Evolutionary conservation across 2,797 vertebrate species (phyloP), one percentile per base, ranked within the genome.

Genomic region (Choloepus didactylus): DNA sequence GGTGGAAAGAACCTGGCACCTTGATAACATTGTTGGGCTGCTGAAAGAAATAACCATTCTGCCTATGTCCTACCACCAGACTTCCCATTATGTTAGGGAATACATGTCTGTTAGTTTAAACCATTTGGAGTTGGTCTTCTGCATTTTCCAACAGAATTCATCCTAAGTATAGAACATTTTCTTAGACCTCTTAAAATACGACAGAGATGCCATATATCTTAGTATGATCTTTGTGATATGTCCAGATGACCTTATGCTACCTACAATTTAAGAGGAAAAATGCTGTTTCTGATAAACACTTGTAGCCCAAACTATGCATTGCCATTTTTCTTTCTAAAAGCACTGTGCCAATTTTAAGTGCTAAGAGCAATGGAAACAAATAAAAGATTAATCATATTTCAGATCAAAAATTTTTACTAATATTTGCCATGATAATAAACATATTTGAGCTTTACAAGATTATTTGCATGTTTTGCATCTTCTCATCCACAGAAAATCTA

Each of bases 291-390:
- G 49, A 80, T 87, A 31, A 87, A 54, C 0, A 70, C 11, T 72
- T 93, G 27, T 77, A 77, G 21, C 15, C 29, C 2, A 38, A 51
- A 72, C 31, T 35, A 10, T 69, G 21, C 29, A 18, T n/a, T 64
- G 19, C 31, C 18, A 16, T 64, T 83, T 93, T 93, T 25, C 27
- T 79, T 82, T 95, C 25, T 76, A 67, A 73, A 95, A 66, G 82
- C 10, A 69, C 7, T 85, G 9, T 29, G 51, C 21, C 66, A 80
- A 70, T 88, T 97, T 94, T 93, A 94, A 86, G 19, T 67, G 11
- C 35, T 19, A 73, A 0, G 1, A n/a, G 11, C 38, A 90, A 66
- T 62, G 44, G 75, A 15, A 46, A 46, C 29, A 72, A 94, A 82
- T 69, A 79, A 69, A 92, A 59, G 64, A 11, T 41, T 51, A 54